Evolutionary conservation across 2,797 vertebrate genomes (phyloP), one percentile per base, ranked within the genome.

Genomic region (Acanthiza pusilla): DNA sequence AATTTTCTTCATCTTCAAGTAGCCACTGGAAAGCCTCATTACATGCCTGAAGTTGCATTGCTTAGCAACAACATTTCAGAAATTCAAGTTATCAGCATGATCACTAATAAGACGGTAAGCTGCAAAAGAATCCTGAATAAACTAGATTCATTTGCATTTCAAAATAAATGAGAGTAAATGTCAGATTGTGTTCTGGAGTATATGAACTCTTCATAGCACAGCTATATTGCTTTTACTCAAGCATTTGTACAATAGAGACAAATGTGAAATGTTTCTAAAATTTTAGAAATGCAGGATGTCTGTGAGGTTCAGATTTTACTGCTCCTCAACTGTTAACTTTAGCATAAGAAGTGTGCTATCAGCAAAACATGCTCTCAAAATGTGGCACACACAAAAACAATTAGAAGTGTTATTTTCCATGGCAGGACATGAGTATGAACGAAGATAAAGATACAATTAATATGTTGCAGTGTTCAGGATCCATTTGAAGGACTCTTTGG

Each of bases 41-140:
- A 96, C 95, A 97, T 96, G 95, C 96, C 96, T 97, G 95, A 97
- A 96, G 96, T 95, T 97, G 90, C 79, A 97, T 91, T 96, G 91
- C 96, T 97, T 97, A 97, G 95, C 96, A 97, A 97, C 89, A 96
- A 78, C 82, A 91, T 97, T 97, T 97, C 81, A 97, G 93, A 97
- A 97, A 95, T 96, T 93, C 95, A 68, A 95, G 78, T 95, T 96
- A 97, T 96, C 95, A 96, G 86, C 89, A 70, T 92, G 91, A 96
- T 97, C 96, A 87, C 91, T 96, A 96, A 96, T 97, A 97, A 97
- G 92, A 96, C 20, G 68, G 96, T 93, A 96, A 97, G 58, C 83
- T 87, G 63, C 71, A 93, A 95, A 97, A 95, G 72, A 91, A 94
- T 91, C 80, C 84, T 97, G 85, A 84, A 95, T 88, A 95, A 90